These are phyloP conservation scores for Bujurquina vittata DNA, from an alignment of 2,113 vertebrate genomes.

Conservation along the genomic window DNA sequence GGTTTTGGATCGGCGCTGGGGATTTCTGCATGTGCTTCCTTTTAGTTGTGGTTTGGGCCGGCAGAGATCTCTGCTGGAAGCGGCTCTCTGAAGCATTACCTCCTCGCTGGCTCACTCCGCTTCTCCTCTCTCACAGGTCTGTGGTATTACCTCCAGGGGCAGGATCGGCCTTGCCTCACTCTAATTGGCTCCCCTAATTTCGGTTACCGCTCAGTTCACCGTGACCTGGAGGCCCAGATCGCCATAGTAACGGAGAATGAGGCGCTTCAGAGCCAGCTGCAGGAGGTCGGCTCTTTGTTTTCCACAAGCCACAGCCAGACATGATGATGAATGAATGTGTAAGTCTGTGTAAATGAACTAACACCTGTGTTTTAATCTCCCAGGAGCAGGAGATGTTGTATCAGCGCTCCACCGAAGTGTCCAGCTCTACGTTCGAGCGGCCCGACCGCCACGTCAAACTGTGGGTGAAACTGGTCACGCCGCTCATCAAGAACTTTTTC, in stretches of 20 bases:
- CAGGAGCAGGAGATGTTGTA: slow-evolving; percentile 94
- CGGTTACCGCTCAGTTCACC: slow-evolving; percentile 95
- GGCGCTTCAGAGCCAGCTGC: slow-evolving; percentile 89
- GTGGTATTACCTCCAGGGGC: slow-evolving; percentile 94
- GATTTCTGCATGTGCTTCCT: slow-evolving; percentile 72
- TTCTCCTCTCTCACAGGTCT: slow-evolving; percentile 82
- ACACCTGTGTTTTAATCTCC: slow-evolving; percentile 33
- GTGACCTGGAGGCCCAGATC: slow-evolving; percentile 96
- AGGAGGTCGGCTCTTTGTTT: slow-evolving; percentile 82
- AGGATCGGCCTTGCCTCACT: slow-evolving; percentile 90
- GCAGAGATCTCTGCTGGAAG: slow-evolving; percentile 51
- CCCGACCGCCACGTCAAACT: slow-evolving; percentile 89
- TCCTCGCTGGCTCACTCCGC: slow-evolving; percentile 18
- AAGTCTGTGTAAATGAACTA: neutral
- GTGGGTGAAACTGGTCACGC: slow-evolving; percentile 96
- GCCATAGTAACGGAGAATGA: slow-evolving; percentile 92
- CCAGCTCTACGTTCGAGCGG: slow-evolving; percentile 88
- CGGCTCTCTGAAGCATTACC: slow-evolving; percentile 33
- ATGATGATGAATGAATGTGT: slow-evolving; percentile 14
- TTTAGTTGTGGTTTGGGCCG: slow-evolving; percentile 63
- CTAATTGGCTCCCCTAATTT: slow-evolving; percentile 98
- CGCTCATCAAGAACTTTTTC: slow-evolving; percentile 98
- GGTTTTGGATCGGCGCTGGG: slow-evolving; percentile 66
- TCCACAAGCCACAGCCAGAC: neutral
- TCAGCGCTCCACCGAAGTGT: slow-evolving; percentile 83